phyloP scores from a whole-genome alignment of 2,888 invertebrate species.

The Therioaphis trifolii region DNA sequence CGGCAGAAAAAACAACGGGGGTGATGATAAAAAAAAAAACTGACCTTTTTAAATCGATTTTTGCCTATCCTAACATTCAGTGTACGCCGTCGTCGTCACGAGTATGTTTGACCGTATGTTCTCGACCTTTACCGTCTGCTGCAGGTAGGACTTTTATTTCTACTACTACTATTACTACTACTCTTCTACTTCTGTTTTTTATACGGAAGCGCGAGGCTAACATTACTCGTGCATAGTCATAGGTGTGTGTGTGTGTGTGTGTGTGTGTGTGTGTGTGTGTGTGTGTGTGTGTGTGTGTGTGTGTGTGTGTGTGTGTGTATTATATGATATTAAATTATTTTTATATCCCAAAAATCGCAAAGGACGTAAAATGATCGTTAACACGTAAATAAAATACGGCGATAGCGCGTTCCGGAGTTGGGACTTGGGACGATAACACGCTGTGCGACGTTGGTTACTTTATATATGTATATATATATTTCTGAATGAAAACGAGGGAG shows the following conservation, averaged over 20 bases:
- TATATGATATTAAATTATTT: background rate
- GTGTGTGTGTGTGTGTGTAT: background rate
- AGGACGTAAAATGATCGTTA: background rate
- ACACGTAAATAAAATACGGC: background rate
- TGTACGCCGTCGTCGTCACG: background rate
- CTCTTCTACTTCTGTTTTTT: too few species aligned
- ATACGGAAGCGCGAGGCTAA: too few species aligned
- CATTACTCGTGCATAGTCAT: too few species aligned
- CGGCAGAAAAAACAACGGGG: background rate
- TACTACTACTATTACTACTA: too few species aligned
- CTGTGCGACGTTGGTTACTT: too few species aligned
- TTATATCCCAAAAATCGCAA: background rate
- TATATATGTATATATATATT: too few species aligned
- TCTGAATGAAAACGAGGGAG: too few species aligned
- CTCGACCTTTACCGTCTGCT: conserved; percentile 13
- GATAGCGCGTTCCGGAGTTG: too few species aligned
- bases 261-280: background rate
- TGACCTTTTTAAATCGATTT: conserved; percentile 51
- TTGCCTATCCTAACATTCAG: background rate
- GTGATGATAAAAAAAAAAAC: background rate
- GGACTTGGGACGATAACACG: too few species aligned
- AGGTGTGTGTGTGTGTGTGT: too few species aligned
- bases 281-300: background rate
- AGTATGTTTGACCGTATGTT: background rate
- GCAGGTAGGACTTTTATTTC: too few species aligned